A percentile compares a stretch with the other conserved stretches of the same genome.
Evolutionary conservation across 2,113 vertebrate species (phyloP).

Genomic region (Myrmecophaga tridactyla): DNA sequence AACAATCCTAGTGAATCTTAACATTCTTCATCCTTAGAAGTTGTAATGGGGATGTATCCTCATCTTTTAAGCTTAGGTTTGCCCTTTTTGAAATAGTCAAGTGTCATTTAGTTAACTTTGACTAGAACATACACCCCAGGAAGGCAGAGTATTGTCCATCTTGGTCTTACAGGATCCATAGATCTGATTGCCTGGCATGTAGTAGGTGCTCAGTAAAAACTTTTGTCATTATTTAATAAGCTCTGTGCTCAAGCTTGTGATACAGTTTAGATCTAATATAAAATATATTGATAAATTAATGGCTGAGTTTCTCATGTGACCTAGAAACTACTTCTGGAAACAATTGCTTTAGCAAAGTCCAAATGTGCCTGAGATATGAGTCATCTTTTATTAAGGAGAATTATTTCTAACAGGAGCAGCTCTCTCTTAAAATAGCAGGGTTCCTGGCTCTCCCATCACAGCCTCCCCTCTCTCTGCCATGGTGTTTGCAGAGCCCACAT

Average conservation of each 20-base stretch:
- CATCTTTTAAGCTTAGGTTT: not conserved
- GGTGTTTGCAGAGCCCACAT: not conserved
- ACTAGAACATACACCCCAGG: not conserved
- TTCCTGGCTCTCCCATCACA: not conserved
- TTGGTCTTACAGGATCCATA: fast-evolving
- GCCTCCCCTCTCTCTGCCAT: too few relatives aligned
- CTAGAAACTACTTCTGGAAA: not conserved
- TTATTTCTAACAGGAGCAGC: not conserved
- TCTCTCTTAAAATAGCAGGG: not conserved
- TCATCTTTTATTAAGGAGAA: not conserved
- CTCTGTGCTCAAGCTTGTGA: not conserved
- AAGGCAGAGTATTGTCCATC: not conserved
- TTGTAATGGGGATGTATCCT: not conserved
- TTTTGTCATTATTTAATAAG: not conserved
- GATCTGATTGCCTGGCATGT: not conserved
- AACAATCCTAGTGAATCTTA: not conserved
- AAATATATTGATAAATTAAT: not conserved
- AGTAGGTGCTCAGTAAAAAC: not conserved
- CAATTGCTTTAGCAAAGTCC: not conserved
- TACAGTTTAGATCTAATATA: not conserved
- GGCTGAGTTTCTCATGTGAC: not conserved
- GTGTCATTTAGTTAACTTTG: not conserved
- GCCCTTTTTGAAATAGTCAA: not conserved
- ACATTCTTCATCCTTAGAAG: not conserved
- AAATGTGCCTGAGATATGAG: fast-evolving